A percentile compares a stretch with the other conserved stretches of the same genome.
Conservation (phyloP, 2,797 vertebrate species). For the Cheirogaleus major region DNA sequence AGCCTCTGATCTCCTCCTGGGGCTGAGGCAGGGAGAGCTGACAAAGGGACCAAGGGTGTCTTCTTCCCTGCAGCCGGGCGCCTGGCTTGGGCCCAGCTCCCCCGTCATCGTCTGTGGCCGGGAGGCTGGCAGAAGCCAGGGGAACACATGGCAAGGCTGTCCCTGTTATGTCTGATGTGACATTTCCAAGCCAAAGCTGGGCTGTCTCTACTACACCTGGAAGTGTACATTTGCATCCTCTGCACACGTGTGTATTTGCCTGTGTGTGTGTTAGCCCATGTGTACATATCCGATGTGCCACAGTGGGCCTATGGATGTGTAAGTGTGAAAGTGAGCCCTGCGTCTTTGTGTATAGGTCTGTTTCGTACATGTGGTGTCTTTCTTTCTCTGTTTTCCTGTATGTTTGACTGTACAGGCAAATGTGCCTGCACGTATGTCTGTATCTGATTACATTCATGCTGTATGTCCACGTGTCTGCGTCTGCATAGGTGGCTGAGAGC, state of each 20-base stretch:
- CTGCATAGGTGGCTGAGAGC: neutral
- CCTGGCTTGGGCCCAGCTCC: neutral
- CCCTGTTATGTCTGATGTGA: neutral
- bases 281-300: neutral
- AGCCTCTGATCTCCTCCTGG: neutral
- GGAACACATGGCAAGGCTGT: accelerated
- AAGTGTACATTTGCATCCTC: neutral
- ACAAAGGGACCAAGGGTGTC: neutral
- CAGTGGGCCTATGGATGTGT: neutral
- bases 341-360: neutral
- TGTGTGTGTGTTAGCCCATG: too few species aligned
- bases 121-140: neutral
- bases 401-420: neutral
- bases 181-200: neutral
- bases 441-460: neutral
- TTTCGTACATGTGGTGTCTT: neutral
- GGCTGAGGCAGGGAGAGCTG: too few species aligned
- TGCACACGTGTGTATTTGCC: too few species aligned
- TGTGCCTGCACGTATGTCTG: neutral
- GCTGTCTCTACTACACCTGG: neutral
- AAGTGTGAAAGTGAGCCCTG: neutral
- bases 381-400: neutral
- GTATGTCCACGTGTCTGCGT: accelerated
- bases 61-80: neutral
- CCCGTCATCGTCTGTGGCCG: neutral